Conservation (phyloP, 2,888 invertebrate genomes). For the Brachyptera risi region DNA sequence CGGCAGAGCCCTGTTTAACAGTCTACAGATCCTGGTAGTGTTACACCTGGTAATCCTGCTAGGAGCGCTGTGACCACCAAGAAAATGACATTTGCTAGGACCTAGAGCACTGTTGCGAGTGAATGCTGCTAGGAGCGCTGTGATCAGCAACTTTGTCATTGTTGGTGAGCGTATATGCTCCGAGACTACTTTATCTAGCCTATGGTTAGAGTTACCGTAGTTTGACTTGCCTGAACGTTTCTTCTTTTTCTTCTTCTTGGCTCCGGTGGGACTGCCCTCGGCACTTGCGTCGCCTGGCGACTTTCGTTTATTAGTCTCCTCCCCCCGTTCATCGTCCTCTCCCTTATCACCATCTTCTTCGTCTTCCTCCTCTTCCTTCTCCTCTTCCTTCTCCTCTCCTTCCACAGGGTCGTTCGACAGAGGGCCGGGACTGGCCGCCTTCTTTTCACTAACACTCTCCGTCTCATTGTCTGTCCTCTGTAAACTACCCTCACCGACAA, state of each 20-base stretch:
- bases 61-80: no score
- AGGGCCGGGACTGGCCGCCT: no score
- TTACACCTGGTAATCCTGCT: no score
- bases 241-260: conserved; percentile 29
- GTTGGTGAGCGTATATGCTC: no score
- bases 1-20: no score
- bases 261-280: conserved; percentile 28
- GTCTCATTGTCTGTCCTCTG: not conserved
- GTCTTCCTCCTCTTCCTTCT: conserved; percentile 13
- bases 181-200: no score
- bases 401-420: not conserved
- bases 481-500: not conserved
- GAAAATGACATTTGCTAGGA: no score
- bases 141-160: no score
- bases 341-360: conserved; percentile 25
- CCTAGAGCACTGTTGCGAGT: no score
- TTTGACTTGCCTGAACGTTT: conserved; percentile 6
- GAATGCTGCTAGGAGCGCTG: no score
- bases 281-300: conserved; percentile 24
- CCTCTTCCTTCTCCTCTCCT: conserved; percentile 20
- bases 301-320: conserved; percentile 30
- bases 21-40: no score
- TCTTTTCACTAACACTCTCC: not conserved
- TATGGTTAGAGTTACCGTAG: no score
- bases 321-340: conserved; percentile 28